Base-by-base conservation (phyloP, 2,888 invertebrate genomes). In the Parnassius apollo region DNA sequence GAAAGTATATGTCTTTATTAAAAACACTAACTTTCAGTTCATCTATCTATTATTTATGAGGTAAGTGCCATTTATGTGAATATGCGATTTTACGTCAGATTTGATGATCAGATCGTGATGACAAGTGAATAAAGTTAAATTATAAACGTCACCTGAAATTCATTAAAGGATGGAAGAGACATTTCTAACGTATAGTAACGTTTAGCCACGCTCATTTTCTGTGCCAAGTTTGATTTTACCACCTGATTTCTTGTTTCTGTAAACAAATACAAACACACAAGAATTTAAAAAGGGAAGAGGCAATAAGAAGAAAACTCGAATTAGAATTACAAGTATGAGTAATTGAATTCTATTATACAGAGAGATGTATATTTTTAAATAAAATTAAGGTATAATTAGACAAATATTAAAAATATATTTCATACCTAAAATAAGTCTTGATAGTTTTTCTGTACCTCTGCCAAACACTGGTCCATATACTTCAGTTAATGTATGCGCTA, bases 101-200 rank as follows among this genome's bases (percentile, higher is more conserved):
- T 35, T 7, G 35, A 35, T 35, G 35, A 35, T 35, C 4, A 35
- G 35, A 35, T 35, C 35, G 7, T 35, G 35, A 35, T 35, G 7
- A 7, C 7, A 35, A 4, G 35, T 35, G 35, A 35, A 35, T 35
- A 35, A 35, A 2, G 35, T 35, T 35, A 50, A 9, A 50, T 18
- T 1, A 18, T 44, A 22, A 25, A 56, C 9, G 4, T 11, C 73
- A 87, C 90, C 75, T 73, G 22, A 18, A 77, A 64, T 76, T 90
- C 89, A 54, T 71, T 61, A 1, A 42, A 0, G 10, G 51, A 66
- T 0, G 89, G 86, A 22, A 82, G 84, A 4, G 86, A 74, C 80
- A 90, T 83, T 76, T 91, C 91, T 55, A 86, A 65, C n/a, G 73
- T 80, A 62, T 83, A 87, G 71, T 72, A 90, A 54, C 80, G 87